A percentile compares a stretch with the other conserved stretches of the same genome.
These are phyloP conservation scores for Ceraclea dissimilis DNA, from an alignment of 2,888 invertebrate genomes.

Conservation along the genomic window DNA sequence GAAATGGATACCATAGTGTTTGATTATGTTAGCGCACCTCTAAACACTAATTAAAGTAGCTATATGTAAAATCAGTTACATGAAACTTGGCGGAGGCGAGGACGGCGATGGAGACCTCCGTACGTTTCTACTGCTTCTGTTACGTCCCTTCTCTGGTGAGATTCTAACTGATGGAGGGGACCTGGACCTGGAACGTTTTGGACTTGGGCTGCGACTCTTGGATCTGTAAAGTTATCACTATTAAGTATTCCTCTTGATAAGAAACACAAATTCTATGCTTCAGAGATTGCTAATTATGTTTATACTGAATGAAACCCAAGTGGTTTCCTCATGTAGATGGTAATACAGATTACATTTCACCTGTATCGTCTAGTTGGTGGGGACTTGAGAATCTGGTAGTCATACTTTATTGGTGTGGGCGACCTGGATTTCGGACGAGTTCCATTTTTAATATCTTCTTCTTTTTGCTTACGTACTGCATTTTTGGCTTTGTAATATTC, in stretches of 20 bases:
- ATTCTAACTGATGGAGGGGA: conserved; percentile 42
- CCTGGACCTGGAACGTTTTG: conserved; percentile 39
- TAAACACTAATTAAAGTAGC: too few relatives aligned
- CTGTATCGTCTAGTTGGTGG: conserved; percentile 71
- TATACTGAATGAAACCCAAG: neutral
- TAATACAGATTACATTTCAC: conserved; percentile 28
- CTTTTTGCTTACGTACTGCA: conserved; percentile 79
- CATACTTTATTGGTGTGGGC: conserved; percentile 73
- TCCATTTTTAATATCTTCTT: conserved; percentile 71
- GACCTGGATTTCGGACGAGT: conserved; percentile 64
- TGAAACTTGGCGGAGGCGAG: conserved; percentile 63
- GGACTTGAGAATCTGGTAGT: conserved; percentile 62
- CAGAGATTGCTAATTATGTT: neutral
- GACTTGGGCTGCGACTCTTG: conserved; percentile 44
- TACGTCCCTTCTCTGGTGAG: conserved; percentile 34
- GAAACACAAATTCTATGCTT: neutral
- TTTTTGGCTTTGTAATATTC: conserved; percentile 98
- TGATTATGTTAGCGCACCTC: too few relatives aligned
- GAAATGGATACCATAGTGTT: too few relatives aligned
- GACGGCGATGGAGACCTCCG: conserved; percentile 9
- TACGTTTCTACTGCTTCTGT: conserved; percentile 25
- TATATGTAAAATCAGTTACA: conserved; percentile 53
- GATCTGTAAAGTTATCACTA: conserved; percentile 35
- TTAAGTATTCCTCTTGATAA: neutral
- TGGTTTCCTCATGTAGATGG: neutral